Percentiles rank a stretch among this genome's conserved stretches.
Evolutionary conservation across 2,888 invertebrate genomes (phyloP).

Genomic region (Limenitis arthemis): DNA sequence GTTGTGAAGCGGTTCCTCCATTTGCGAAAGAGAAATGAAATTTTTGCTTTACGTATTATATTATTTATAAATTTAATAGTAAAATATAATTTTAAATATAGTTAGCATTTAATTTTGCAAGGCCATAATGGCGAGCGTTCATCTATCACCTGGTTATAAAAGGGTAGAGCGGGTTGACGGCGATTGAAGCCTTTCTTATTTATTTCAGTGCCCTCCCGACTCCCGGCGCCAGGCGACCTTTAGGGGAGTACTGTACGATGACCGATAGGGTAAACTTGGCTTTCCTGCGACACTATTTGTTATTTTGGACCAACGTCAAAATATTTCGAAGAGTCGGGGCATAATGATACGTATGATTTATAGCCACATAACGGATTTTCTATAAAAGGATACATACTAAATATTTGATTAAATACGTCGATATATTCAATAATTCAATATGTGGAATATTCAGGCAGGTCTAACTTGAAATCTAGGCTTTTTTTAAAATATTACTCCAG

Average conservation of each 20-base stretch:
- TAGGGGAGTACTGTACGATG: slow-evolving; percentile 47
- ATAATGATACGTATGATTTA: slow-evolving; percentile 3
- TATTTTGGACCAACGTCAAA: slow-evolving; percentile 14
- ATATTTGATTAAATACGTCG: no score
- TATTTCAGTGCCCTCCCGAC: slow-evolving; percentile 54
- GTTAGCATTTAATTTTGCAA: slow-evolving; percentile 10
- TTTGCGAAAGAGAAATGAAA: no score
- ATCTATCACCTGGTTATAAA: slow-evolving; percentile 65
- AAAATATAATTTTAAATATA: not conserved
- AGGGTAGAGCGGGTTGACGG: slow-evolving; percentile 60
- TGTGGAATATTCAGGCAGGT: no score
- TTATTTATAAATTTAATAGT: not conserved
- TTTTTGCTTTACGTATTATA: not conserved
- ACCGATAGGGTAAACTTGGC: slow-evolving; percentile 48
- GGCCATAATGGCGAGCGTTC: slow-evolving; percentile 40
- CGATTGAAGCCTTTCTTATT: slow-evolving; percentile 62
- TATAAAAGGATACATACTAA: no score
- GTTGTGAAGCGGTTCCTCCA: no score
- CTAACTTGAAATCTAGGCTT: no score
- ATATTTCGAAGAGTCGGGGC: not conserved
- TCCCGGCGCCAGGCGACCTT: slow-evolving; percentile 54
- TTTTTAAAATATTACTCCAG: no score
- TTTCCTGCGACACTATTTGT: slow-evolving; percentile 26
- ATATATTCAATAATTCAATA: no score
- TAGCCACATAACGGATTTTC: not conserved